These are phyloP conservation scores for Chymomyza costata DNA, from an alignment of 1,140 invertebrate species.

Conservation along the genomic window DNA sequence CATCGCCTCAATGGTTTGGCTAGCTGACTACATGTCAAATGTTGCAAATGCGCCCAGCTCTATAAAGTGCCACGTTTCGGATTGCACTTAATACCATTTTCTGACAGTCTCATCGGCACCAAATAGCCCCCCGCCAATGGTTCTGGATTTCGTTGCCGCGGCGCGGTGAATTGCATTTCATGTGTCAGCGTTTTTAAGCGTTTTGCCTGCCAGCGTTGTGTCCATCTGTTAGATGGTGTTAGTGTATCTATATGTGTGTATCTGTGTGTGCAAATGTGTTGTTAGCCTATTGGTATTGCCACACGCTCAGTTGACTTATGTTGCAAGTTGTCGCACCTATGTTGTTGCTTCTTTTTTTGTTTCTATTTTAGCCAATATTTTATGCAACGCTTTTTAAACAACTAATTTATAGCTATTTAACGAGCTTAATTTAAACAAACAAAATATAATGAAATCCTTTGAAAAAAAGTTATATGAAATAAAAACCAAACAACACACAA, in stretches of 20 bases:
- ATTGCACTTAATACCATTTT: constrained; percentile 63
- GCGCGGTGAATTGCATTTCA: constrained; percentile 58
- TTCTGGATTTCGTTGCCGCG: background rate
- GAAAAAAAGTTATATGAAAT: constrained; percentile 10
- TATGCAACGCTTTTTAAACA: constrained; percentile 6
- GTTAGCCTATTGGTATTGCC: too few relatives aligned
- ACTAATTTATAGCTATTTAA: constrained; percentile 18
- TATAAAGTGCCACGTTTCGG: constrained; percentile 45
- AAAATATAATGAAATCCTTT: constrained; percentile 23
- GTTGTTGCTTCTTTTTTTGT: too few relatives aligned
- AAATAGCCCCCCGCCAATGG: too few relatives aligned
- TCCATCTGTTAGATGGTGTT: too few relatives aligned
- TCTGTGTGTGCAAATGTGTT: too few relatives aligned
- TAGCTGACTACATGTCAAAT: constrained; percentile 13
- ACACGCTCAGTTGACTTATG: too few relatives aligned
- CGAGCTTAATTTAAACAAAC: constrained; percentile 27
- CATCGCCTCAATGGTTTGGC: too few relatives aligned
- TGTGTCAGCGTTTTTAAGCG: constrained; percentile 57
- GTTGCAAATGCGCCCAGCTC: too few relatives aligned
- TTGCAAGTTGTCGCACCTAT: too few relatives aligned
- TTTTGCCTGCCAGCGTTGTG: constrained; percentile 19
- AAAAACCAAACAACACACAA: constrained; percentile 14
- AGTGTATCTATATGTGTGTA: too few relatives aligned
- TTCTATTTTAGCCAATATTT: constrained; percentile 29
- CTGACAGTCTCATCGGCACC: constrained; percentile 4